Conservation (phyloP, 2,888 invertebrate genomes). For the Heteromyza rotundicornis region DNA sequence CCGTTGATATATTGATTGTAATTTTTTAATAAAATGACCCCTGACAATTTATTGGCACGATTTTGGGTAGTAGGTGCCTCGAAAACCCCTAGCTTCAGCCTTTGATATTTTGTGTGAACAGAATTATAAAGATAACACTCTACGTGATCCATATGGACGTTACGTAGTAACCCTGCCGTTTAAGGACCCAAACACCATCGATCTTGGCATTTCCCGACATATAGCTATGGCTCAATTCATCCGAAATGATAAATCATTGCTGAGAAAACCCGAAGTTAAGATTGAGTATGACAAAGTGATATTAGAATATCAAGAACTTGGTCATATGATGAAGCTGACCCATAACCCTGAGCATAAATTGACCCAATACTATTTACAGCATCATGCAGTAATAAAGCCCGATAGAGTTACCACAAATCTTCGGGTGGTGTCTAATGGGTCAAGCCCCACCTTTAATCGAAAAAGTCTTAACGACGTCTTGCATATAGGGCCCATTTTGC, state of each 20-base stretch:
- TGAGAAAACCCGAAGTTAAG: background rate
- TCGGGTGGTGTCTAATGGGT: slow-evolving; percentile 6
- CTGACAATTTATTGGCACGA: too few relatives aligned
- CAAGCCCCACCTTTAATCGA: background rate
- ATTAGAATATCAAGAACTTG: background rate
- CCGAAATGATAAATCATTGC: background rate
- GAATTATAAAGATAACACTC: too few relatives aligned
- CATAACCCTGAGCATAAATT: too few relatives aligned
- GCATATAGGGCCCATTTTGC: background rate
- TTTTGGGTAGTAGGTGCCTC: too few relatives aligned
- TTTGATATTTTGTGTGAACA: too few relatives aligned
- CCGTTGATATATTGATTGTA: too few relatives aligned
- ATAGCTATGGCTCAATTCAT: background rate
- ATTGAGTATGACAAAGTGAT: background rate
- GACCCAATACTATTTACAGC: slow-evolving; percentile 3
- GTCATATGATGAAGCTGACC: background rate
- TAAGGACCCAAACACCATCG: too few relatives aligned
- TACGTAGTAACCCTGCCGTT: too few relatives aligned
- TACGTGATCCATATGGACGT: too few relatives aligned
- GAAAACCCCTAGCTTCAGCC: too few relatives aligned
- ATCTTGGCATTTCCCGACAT: background rate
- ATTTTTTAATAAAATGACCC: too few relatives aligned
- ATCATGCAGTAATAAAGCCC: background rate
- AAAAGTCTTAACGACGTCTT: background rate
- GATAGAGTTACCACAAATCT: slow-evolving; percentile 3